Conservation (phyloP, 2,113 vertebrate genomes). For the Epinephelus cyanopodus region DNA sequence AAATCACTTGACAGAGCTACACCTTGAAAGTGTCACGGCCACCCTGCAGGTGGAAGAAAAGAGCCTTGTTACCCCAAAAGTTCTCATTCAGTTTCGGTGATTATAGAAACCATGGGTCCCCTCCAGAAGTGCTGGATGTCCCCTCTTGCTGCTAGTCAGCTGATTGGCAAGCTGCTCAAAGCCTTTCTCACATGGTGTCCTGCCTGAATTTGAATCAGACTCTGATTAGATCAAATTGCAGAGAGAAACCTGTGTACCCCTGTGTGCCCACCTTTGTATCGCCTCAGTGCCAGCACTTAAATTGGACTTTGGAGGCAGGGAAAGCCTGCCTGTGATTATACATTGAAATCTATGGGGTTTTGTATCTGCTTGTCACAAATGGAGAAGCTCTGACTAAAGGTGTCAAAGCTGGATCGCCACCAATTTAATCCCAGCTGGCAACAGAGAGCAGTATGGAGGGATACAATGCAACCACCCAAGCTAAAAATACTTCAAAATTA, state of each 20-base stretch:
- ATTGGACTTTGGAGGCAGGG: conserved; percentile 67
- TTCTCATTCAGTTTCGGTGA: conserved; percentile 71
- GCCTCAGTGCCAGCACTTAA: conserved; percentile 63
- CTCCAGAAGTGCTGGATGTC: conserved; percentile 63
- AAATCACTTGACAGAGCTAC: conserved; percentile 42
- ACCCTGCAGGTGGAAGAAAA: conserved; percentile 66
- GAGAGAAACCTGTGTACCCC: conserved; percentile 69
- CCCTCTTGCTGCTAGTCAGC: conserved; percentile 59
- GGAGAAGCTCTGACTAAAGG: conserved; percentile 35
- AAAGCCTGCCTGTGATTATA: conserved; percentile 62
- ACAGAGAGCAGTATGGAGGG: neutral
- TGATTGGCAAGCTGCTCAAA: conserved; percentile 73
- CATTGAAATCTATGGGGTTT: conserved; percentile 38
- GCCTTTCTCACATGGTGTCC: conserved; percentile 68
- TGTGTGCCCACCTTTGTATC: conserved; percentile 66
- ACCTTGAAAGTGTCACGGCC: conserved; percentile 63
- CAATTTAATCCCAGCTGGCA: conserved; percentile 52
- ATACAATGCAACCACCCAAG: conserved; percentile 12
- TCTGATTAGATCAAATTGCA: conserved; percentile 79
- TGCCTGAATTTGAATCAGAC: conserved; percentile 71
- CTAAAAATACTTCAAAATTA: conserved; percentile 1
- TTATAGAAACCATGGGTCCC: conserved; percentile 68
- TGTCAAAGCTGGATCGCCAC: conserved; percentile 34
- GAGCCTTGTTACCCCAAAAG: conserved; percentile 72
- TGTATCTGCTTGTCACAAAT: conserved; percentile 24